phyloP scores from a whole-genome alignment of 2,113 vertebrate genomes.

The Cheilinus undulatus region DNA sequence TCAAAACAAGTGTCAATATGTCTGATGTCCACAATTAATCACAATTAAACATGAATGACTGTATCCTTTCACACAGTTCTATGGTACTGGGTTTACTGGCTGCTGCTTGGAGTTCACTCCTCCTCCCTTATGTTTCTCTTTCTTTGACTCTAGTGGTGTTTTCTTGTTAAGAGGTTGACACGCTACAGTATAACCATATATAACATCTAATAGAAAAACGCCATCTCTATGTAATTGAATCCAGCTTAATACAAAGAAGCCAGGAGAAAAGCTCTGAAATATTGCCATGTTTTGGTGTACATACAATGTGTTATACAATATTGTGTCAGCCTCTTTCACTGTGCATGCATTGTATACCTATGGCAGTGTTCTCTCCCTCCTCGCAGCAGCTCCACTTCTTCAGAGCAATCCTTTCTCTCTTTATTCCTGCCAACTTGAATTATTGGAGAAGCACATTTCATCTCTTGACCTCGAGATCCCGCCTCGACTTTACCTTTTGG shows the following conservation, averaged over 20 bases:
- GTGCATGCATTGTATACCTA: conserved; percentile 39
- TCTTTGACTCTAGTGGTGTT: background rate
- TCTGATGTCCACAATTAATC: no score
- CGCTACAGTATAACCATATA: conserved; percentile 15
- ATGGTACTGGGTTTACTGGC: background rate
- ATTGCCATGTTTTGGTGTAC: background rate
- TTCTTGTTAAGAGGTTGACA: conserved; percentile 21
- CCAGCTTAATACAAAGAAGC: no score
- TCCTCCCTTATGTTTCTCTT: background rate
- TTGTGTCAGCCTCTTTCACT: conserved; percentile 43
- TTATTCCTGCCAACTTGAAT: conserved; percentile 6
- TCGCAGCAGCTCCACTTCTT: conserved; percentile 10
- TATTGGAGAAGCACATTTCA: conserved; percentile 6
- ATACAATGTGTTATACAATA: background rate
- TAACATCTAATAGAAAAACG: background rate
- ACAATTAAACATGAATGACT: no score
- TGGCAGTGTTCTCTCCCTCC: background rate
- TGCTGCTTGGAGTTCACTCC: conserved; percentile 52
- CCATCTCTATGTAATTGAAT: no score
- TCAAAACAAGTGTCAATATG: no score
- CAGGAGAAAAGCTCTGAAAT: no score
- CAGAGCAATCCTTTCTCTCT: background rate
- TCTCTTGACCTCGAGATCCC: conserved; percentile 43
- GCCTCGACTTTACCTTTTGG: background rate
- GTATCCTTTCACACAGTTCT: background rate